Evolutionary conservation across 2,797 vertebrate genomes (phyloP).

Genomic region (Sebastes melanostomus): DNA sequence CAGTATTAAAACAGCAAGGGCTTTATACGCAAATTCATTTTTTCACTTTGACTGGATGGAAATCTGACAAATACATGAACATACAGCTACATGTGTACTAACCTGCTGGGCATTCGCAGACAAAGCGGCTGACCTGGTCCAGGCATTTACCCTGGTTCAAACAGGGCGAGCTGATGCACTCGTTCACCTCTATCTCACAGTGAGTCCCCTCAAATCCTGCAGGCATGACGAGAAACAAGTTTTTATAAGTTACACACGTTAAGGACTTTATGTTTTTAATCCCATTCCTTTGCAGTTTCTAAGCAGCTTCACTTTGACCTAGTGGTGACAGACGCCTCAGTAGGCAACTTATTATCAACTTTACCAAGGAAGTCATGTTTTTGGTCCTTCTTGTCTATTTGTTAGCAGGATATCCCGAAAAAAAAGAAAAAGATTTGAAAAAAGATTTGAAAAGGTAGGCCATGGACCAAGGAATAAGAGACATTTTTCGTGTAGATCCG

Average conservation of each 20-base stretch:
- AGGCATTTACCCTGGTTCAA: constrained; percentile 91
- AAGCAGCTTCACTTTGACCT: neutral
- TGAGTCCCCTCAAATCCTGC: constrained; percentile 91
- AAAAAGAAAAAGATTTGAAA: neutral
- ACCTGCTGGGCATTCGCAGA: constrained; percentile 93
- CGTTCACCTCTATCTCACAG: constrained; percentile 90
- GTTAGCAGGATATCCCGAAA: neutral
- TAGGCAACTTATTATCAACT: neutral
- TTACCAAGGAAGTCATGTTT: neutral
- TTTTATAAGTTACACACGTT: neutral
- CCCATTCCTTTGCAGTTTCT: neutral
- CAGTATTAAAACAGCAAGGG: neutral
- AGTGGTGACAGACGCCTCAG: neutral
- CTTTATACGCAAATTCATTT: neutral
- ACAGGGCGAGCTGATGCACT: constrained; percentile 93
- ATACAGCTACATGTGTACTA: constrained; percentile 41
- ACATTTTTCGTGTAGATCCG: neutral
- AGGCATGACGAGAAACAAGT: neutral
- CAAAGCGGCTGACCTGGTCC: constrained; percentile 90
- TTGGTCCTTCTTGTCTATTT: neutral
- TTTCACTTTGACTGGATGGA: neutral
- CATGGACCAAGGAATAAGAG: neutral
- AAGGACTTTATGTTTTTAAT: neutral
- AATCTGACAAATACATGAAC: neutral
- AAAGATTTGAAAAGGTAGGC: neutral